Evolutionary conservation across 2,797 vertebrate genomes (phyloP).

Genomic region (Helarctos malayanus): DNA sequence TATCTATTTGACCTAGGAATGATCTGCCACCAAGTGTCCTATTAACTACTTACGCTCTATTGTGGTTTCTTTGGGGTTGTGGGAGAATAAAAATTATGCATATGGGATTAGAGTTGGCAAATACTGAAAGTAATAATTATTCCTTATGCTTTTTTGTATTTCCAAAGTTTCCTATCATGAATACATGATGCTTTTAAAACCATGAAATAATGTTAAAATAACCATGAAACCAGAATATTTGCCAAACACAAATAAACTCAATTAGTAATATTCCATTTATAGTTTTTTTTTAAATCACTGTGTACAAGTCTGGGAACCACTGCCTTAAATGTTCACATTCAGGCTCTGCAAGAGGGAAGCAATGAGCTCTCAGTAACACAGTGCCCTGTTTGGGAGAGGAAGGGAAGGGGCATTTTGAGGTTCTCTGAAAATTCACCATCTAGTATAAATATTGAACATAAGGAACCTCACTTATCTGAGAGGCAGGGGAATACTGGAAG

Average conservation of each 20-base stretch:
- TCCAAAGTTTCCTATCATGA: neutral
- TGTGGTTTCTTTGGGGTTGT: neutral
- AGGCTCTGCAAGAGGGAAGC: neutral
- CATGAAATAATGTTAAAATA: conserved; percentile 38
- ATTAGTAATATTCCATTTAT: neutral
- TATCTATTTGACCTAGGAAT: neutral
- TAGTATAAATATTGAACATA: neutral
- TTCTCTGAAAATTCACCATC: neutral
- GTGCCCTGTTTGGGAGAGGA: neutral
- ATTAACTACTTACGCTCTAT: neutral
- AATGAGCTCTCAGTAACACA: neutral
- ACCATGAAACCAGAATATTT: neutral
- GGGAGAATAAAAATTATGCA: neutral
- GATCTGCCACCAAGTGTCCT: neutral
- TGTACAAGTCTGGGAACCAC: neutral
- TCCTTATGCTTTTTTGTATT: neutral
- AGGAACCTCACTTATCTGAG: neutral
- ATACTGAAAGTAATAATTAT: neutral
- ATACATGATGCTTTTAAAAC: neutral
- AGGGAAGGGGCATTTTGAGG: neutral
- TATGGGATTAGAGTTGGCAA: neutral
- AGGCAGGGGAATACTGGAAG: neutral
- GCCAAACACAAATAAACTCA: neutral
- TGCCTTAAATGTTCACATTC: neutral
- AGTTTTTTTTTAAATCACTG: neutral